phyloP scores from a whole-genome alignment of 2,113 vertebrate genomes.

The Cettia cetti region DNA sequence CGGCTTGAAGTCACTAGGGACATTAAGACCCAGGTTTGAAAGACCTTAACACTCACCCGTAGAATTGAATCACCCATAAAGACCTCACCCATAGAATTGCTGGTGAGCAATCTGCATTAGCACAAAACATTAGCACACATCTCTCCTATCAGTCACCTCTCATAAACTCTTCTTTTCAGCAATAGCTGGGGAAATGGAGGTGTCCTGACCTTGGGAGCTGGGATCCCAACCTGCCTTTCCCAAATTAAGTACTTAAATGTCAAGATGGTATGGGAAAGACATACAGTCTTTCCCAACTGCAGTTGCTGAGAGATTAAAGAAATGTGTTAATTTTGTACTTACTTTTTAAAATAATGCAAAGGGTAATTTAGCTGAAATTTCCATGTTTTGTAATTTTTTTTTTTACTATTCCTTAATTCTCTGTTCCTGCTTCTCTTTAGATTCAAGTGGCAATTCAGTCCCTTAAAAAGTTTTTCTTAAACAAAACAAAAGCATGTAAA shows the following conservation, averaged over 20 bases:
- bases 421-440: neutral
- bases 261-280: neutral
- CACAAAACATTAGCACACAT: too few species aligned
- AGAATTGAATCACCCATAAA: neutral
- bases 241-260: neutral
- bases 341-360: neutral
- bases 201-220: neutral
- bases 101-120: too few species aligned
- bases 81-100: neutral
- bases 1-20: neutral
- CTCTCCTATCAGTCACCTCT: neutral
- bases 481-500: neutral
- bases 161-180: neutral
- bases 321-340: neutral
- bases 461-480: neutral
- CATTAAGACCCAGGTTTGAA: neutral
- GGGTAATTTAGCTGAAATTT: neutral
- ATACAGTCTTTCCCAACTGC: neutral
- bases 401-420: neutral
- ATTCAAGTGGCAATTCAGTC: neutral
- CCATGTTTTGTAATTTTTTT: neutral
- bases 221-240: neutral
- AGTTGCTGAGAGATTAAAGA: neutral
- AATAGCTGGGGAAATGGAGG: neutral
- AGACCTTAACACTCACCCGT: neutral